phyloP scores from a whole-genome alignment of 1,140 invertebrate species.

The Magallana ariakensis region DNA sequence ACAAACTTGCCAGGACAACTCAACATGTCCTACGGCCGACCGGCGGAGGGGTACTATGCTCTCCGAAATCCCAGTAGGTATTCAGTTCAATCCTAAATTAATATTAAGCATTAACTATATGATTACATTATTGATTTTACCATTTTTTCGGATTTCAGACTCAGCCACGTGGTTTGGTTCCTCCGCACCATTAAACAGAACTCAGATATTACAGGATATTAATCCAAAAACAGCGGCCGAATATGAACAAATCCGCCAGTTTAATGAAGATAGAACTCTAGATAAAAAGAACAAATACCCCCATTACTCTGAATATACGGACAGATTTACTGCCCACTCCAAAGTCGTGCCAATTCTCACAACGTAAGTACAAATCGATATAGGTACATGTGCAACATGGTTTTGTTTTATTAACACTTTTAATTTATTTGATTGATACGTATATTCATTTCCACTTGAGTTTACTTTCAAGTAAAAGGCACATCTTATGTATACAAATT shows the following conservation, averaged over 20 bases:
- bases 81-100: no score
- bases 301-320: constrained; percentile 75
- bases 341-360: constrained; percentile 63
- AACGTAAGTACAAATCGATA: constrained; percentile 68
- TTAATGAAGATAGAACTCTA: constrained; percentile 56
- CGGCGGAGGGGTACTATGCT: constrained; percentile 76
- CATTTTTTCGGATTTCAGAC: constrained; percentile 64
- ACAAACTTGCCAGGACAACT: constrained; percentile 74
- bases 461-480: no score
- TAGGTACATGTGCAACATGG: background rate
- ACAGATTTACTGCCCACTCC: constrained; percentile 67
- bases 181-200: constrained; percentile 72
- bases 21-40: constrained; percentile 74
- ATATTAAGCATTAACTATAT: no score
- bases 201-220: constrained; percentile 71
- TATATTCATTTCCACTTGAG: no score
- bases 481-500: no score
- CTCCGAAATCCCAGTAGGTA: constrained; percentile 76
- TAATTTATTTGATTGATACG: no score
- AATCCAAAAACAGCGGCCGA: constrained; percentile 72
- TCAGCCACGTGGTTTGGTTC: constrained; percentile 77
- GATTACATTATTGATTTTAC: no score
- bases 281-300: constrained; percentile 71
- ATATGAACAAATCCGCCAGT: constrained; percentile 64
- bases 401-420: no score